Percentiles rank a stretch among this genome's conserved stretches.
phyloP scores from a whole-genome alignment of 2,113 vertebrate species.

The Apteryx mantelli region DNA sequence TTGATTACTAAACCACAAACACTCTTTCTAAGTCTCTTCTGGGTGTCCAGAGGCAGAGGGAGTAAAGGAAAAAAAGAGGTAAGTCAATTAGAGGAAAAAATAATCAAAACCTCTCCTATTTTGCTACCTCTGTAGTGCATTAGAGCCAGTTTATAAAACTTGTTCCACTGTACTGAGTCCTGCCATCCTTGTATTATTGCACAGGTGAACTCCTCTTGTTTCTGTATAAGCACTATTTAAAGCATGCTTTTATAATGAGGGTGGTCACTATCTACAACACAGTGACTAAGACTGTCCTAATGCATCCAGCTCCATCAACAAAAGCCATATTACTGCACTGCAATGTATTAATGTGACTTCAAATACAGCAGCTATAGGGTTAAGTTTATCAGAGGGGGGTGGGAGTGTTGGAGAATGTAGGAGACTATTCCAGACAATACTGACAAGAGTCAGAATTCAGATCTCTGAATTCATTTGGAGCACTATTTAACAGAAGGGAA shows the following conservation, averaged over 20 bases:
- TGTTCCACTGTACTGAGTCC: background rate
- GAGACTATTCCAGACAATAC: background rate
- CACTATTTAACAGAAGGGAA: background rate
- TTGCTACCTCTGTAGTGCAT: background rate
- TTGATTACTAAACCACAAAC: background rate
- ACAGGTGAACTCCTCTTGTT: background rate
- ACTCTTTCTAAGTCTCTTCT: background rate
- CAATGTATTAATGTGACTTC: accelerated
- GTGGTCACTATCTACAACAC: background rate
- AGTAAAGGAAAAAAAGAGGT: conserved; percentile 4
- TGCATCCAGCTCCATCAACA: background rate
- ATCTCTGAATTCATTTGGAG: background rate
- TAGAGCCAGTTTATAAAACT: background rate
- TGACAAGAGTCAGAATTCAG: background rate
- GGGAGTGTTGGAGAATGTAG: background rate
- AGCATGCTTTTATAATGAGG: background rate
- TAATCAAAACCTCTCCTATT: background rate
- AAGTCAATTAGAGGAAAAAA: background rate
- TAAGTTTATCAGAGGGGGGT: background rate
- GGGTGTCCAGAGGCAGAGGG: background rate
- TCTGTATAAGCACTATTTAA: background rate
- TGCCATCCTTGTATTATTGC: accelerated
- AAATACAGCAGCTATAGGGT: background rate
- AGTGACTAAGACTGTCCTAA: background rate
- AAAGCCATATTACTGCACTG: background rate